These are phyloP conservation scores for Oikopleura dioica DNA, from an alignment of 23 tunicate genomes.

Conservation along the genomic window DNA sequence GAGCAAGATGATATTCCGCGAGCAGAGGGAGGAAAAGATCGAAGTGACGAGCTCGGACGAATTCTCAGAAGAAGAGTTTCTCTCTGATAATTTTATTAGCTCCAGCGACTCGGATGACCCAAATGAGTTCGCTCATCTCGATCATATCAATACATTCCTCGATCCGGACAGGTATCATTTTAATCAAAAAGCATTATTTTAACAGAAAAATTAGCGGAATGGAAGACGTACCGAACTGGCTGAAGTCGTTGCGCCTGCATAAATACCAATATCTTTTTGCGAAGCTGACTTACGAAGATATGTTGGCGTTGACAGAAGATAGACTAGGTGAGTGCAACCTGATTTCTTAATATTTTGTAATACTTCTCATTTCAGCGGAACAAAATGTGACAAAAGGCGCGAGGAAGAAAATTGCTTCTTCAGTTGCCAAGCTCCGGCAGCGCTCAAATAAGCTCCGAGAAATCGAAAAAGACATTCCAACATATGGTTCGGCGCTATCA, in stretches of 20 bases:
- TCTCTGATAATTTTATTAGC: too few species aligned
- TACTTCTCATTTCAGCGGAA: background rate
- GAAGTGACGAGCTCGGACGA: too few species aligned
- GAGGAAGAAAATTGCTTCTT: constrained; percentile 14
- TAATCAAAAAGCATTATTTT: too few species aligned
- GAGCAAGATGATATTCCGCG: too few species aligned
- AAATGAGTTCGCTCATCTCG: background rate
- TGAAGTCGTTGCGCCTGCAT: constrained; percentile 75
- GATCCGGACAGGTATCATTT: background rate
- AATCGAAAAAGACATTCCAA: too few species aligned
- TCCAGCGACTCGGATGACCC: background rate
- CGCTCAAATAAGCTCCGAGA: too few species aligned
- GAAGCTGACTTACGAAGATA: constrained; percentile 47
- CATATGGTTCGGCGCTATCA: too few species aligned
- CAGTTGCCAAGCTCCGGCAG: background rate
- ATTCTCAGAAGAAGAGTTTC: too few species aligned
- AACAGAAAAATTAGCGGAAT: too few species aligned
- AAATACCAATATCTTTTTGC: constrained; percentile 54
- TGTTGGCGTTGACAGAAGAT: constrained; percentile 47
- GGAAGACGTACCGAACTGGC: constrained; percentile 48
- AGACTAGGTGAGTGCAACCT: constrained; percentile 31
- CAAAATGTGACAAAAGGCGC: constrained; percentile 90
- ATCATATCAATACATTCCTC: background rate
- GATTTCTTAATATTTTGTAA: background rate
- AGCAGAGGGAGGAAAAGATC: too few species aligned